Base-by-base conservation (phyloP, 2,888 invertebrate species). In the Mythimna loreyi region DNA sequence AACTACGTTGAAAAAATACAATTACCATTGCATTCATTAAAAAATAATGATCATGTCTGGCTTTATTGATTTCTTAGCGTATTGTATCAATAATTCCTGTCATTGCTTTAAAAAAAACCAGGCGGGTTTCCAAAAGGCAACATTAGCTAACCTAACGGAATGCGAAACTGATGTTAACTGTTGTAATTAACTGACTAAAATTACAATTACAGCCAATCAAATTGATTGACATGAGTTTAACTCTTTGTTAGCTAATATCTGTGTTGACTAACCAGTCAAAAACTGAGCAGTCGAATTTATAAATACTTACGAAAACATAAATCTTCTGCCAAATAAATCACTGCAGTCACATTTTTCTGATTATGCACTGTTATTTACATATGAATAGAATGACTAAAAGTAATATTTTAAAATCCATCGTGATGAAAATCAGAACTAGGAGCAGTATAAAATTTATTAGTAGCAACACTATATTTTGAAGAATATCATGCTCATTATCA, bases 211-310 rank as follows among this genome's bases (percentile, higher is more conserved):
- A 53, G 28, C 8, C 52, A 52, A 52, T 70, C n/a, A 30, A 53
- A 47, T 30, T 9, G 9, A 8, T 61, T 30, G 52, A 23, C 45
- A 21, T 21, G 28, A 62, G 3, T 62, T 16, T 53, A 9, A 23
- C 23, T 49, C 16, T 28, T 52, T 13, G 28, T 72, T 52, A 36
- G 8, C 21, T 69, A 43, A 43, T 16, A 43, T 21, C 33, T 43
- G 21, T 8, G 1, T 13, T 28, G n/a, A 9, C 3, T 49, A 28
- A 1, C 13, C 66, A 28, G 43, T 19, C 16, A 40, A 43, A 69
- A 40, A 40, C 49, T 1, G 72, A 30, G 0, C n/a, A 5, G n/a
- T 36, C 19, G 16, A 1, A 1, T 8, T 55, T 28, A 40, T 36
- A 25, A n/a, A 16, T 58, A 3, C 58, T 68, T 40, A 40, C 30